These are phyloP conservation scores for Pimephales promelas DNA, from an alignment of 2,113 vertebrate genomes.

Conservation along the genomic window DNA sequence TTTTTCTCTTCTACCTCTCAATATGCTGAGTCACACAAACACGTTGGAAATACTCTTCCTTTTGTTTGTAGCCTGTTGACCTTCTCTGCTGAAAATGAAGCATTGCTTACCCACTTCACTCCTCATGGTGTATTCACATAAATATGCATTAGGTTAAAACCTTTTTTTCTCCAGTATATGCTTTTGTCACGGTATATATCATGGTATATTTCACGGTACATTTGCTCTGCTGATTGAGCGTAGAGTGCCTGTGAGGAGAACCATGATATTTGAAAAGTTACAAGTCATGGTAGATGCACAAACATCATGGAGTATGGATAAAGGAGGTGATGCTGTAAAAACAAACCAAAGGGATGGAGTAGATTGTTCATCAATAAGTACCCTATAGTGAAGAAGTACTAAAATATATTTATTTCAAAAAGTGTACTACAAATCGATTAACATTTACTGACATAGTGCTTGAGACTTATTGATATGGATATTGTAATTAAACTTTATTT, in stretches of 20 bases:
- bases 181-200: too few species aligned
- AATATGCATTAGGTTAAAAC: conserved; percentile 26
- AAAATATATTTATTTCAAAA: too few species aligned
- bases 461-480: too few species aligned
- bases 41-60: not conserved
- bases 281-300: conserved; percentile 61
- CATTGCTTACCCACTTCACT: not conserved
- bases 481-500: too few species aligned
- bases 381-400: too few species aligned
- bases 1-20: not conserved
- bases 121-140: conserved; percentile 26
- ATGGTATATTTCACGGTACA: too few species aligned
- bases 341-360: conserved; percentile 29
- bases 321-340: conserved; percentile 6
- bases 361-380: too few species aligned
- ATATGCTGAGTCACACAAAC: not conserved
- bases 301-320: not conserved
- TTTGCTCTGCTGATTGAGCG: conserved; percentile 62
- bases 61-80: conserved; percentile 7
- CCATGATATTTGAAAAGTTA: conserved; percentile 24
- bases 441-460: too few species aligned
- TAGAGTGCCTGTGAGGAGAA: not conserved
- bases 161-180: conserved; percentile 43
- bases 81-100: conserved; percentile 34
- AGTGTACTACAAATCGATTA: too few species aligned